Conservation (phyloP, 2,113 vertebrate genomes). For the Butorides virescens region DNA sequence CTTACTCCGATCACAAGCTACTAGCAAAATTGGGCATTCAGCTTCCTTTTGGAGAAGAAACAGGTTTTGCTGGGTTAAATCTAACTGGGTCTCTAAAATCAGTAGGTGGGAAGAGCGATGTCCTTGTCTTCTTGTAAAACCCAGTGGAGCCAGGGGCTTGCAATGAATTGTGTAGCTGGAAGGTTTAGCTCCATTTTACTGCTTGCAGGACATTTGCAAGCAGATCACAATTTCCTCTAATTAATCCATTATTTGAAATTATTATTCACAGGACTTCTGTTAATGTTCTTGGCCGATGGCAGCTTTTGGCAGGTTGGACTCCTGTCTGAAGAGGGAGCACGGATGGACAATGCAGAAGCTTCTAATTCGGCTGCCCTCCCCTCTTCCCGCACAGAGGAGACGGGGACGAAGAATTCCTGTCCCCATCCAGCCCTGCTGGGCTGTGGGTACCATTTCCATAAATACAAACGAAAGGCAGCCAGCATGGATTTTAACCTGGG, state of each 20-base stretch:
- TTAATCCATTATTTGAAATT: constrained; percentile 42
- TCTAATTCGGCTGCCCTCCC: neutral
- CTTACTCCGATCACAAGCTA: neutral
- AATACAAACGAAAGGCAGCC: neutral
- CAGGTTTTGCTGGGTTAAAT: neutral
- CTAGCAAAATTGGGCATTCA: neutral
- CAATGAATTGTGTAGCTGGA: neutral
- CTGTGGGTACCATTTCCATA: neutral
- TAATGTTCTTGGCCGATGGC: neutral
- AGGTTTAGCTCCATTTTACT: neutral
- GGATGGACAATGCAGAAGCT: neutral
- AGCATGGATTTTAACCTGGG: neutral
- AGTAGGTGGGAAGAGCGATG: fast-evolving
- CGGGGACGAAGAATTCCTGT: neutral
- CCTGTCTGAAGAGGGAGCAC: neutral
- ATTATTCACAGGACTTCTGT: constrained; percentile 14
- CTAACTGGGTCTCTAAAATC: neutral
- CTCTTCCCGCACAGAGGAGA: neutral
- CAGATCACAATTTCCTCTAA: constrained; percentile 22
- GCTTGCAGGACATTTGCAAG: neutral
- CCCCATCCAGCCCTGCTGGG: neutral
- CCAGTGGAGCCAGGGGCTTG: neutral
- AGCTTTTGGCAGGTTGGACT: neutral
- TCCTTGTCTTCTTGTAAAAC: neutral
- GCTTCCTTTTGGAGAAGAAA: neutral